phyloP scores from a whole-genome alignment of 2,797 vertebrate genomes.

The Octomys mimax region DNA sequence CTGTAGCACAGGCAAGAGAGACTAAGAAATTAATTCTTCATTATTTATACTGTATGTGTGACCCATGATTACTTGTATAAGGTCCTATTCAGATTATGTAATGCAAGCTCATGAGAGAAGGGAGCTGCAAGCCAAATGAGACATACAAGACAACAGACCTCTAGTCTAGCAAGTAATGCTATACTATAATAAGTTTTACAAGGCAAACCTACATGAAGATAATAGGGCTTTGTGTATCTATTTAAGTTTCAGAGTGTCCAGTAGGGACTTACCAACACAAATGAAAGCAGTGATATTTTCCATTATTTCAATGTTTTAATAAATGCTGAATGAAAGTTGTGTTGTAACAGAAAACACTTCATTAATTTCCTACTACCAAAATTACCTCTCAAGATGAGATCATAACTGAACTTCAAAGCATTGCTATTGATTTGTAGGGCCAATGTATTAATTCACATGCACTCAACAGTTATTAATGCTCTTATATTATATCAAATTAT shows the following conservation, averaged over 20 bases:
- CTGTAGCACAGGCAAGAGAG: constrained; percentile 77
- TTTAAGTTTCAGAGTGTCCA: constrained; percentile 73
- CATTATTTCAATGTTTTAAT: constrained; percentile 69
- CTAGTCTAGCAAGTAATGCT: constrained; percentile 76
- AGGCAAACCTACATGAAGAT: constrained; percentile 57
- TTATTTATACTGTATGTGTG: constrained; percentile 48
- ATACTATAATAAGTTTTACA: constrained; percentile 67
- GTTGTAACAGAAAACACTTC: constrained; percentile 37
- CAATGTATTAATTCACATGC: constrained; percentile 44
- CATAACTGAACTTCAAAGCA: constrained; percentile 16
- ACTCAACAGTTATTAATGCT: not conserved
- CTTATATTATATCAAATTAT: not conserved
- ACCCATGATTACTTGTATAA: constrained; percentile 80
- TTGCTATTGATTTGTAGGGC: constrained; percentile 43
- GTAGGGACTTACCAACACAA: constrained; percentile 68
- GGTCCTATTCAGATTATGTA: constrained; percentile 75
- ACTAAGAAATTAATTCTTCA: constrained; percentile 85
- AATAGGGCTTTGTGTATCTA: constrained; percentile 78
- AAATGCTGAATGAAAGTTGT: constrained; percentile 65
- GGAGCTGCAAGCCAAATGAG: constrained; percentile 69
- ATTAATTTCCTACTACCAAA: not conserved
- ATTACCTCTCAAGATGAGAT: constrained; percentile 16
- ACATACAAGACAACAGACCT: constrained; percentile 70
- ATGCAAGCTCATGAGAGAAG: constrained; percentile 68
- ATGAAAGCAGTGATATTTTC: constrained; percentile 64